A percentile compares a stretch with the other conserved stretches of the same genome.
These are phyloP conservation scores for Eupithecia tripunctaria DNA, from an alignment of 2,888 invertebrate genomes.

Conservation along the genomic window DNA sequence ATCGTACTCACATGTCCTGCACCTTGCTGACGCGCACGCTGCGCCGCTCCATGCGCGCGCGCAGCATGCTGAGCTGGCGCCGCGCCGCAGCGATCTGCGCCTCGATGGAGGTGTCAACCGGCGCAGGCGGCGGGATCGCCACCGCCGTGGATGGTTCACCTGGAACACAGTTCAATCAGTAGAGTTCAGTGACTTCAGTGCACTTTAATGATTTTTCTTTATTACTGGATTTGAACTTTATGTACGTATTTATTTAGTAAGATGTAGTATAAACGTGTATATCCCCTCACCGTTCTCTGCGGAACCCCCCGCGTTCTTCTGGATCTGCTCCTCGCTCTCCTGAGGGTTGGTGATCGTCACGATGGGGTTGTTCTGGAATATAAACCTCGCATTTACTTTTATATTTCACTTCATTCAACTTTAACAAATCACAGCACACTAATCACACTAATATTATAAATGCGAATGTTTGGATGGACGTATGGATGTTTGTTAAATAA, in stretches of 20 bases:
- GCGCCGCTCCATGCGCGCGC: constrained; percentile 92
- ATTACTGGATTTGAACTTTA: no score
- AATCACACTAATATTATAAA: no score
- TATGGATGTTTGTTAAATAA: no score
- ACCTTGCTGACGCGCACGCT: constrained; percentile 97
- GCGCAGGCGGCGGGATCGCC: not conserved
- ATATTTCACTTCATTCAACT: no score
- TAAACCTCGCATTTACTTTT: no score
- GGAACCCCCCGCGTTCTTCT: constrained; percentile 57
- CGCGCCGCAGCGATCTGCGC: constrained; percentile 84
- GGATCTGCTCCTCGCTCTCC: constrained; percentile 76
- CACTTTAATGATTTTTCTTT: no score
- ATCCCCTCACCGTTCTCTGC: not conserved
- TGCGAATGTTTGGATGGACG: no score
- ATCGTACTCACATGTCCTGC: constrained; percentile 94
- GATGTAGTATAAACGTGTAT: no score
- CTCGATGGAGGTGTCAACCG: not conserved
- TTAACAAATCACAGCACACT: no score
- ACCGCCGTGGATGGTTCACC: not conserved
- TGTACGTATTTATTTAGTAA: no score
- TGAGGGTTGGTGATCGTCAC: constrained; percentile 79
- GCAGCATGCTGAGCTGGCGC: constrained; percentile 90
- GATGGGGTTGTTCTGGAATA: constrained; percentile 74
- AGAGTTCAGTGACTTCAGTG: no score
- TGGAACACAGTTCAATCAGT: no score